Evolutionary conservation across 2,113 vertebrate genomes (phyloP), one percentile per base, ranked within the genome.

Genomic region (Bubo blakistoni): DNA sequence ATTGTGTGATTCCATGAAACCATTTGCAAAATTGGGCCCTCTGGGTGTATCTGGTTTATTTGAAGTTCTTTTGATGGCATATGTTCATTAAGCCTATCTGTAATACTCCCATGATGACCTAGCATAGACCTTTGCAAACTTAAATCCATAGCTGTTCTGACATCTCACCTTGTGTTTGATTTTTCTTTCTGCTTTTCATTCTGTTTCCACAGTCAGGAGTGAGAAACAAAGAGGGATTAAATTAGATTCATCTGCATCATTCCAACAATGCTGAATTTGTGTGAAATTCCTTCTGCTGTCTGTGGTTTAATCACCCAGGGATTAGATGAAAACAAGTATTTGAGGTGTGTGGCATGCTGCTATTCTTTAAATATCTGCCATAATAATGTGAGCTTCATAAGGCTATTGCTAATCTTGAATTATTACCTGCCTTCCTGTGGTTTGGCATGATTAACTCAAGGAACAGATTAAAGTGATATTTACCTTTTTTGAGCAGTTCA

Each of bases 291-390:
- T 90, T 90, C 79, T 88, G 21, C n/a, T 84, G 47, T 93, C 69
- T 88, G 76, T n/a, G 16, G 27, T 66, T 94, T 95, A 96, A 94
- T 91, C 78, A 94, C 69, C 72, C 42, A 84, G 74, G 80, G 88
- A 81, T 90, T 93, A 93, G 51, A 77, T 42, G 11, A n/a, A 88
- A 93, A 81, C 36, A 91, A 77, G 47, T 62, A 57, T 94, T 78
- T 81, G 86, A 93, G 66, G 52, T 81, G 70, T 59, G 52, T 84
- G 86, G 49, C 70, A 81, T 30, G 12, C 81, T 71, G 71, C 42
- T 95, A 4, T 70, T 83, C 44, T 87, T 90, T 16, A 93, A 89
- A 81, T 90, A 79, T 81, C 69, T 87, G 58, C 27, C 2, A 29
- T 76, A 65, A 83, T 81, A 86, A 84, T 30, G n/a, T 61, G 44